phyloP scores from a whole-genome alignment of 2,113 vertebrate species.

The Campylomormyrus tamandua region DNA sequence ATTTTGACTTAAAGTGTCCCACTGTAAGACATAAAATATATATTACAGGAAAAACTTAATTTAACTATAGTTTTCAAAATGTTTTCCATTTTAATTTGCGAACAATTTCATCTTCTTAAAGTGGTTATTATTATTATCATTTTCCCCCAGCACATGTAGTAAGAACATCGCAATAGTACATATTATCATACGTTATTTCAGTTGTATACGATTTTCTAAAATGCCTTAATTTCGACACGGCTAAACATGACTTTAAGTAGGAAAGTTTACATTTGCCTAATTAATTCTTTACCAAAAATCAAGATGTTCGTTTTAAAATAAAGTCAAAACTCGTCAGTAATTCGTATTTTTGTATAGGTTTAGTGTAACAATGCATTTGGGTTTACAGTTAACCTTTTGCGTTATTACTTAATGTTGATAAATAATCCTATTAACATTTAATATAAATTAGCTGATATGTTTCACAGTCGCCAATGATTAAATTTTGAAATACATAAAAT shows the following conservation, averaged over 20 bases:
- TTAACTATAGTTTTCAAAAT: background rate
- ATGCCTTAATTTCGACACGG: background rate
- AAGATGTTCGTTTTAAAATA: background rate
- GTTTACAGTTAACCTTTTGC: background rate
- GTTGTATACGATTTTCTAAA: background rate
- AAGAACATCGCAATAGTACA: background rate
- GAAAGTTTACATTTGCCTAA: background rate
- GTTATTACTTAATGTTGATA: background rate
- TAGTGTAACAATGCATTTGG: background rate
- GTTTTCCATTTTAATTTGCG: background rate
- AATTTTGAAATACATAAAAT: background rate
- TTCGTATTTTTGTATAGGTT: background rate
- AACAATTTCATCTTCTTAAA: background rate
- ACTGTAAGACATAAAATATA: background rate
- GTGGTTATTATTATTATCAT: background rate
- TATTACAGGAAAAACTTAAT: background rate
- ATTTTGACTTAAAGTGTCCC: background rate
- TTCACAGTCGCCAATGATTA: background rate
- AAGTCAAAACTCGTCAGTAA: background rate
- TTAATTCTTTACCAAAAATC: background rate
- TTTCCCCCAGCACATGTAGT: background rate
- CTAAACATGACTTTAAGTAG: background rate
- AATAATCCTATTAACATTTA: background rate
- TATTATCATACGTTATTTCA: background rate
- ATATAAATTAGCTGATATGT: background rate